These are phyloP conservation scores for Notarius lentiginosus DNA, from an alignment of 2,113 vertebrate genomes.

Conservation along the genomic window DNA sequence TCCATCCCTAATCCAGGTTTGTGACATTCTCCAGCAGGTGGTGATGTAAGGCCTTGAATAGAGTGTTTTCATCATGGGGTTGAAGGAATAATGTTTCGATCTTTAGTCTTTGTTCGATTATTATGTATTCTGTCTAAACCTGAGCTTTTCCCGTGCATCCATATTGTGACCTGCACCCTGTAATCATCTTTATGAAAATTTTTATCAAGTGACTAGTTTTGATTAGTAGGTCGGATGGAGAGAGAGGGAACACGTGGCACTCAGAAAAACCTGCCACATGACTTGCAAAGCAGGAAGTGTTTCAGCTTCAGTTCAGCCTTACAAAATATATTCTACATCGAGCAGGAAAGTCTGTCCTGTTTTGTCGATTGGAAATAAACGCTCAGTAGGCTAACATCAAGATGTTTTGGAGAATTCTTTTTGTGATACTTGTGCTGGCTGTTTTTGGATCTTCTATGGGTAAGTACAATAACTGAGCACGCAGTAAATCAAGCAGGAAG, in stretches of 20 bases:
- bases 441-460: constrained; percentile 55
- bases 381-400: constrained; percentile 28
- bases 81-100: neutral
- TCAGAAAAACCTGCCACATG: constrained; percentile 73
- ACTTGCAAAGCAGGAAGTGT: constrained; percentile 44
- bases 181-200: neutral
- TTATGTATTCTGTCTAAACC: neutral
- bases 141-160: neutral
- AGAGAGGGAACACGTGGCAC: constrained; percentile 42
- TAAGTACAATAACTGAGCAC: constrained; percentile 55
- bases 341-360: neutral
- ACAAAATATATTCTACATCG: constrained; percentile 13
- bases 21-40: neutral
- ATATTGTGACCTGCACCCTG: neutral
- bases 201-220: neutral
- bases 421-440: constrained; percentile 55
- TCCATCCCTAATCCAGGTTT: neutral
- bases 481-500: neutral
- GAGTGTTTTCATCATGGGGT: neutral
- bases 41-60: neutral
- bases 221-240: constrained; percentile 63
- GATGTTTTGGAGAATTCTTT: constrained; percentile 65
- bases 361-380: neutral
- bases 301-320: constrained; percentile 26
- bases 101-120: neutral